Percentiles rank a stretch among this genome's conserved stretches.
These are phyloP conservation scores for Drosophila nannoptera DNA, from an alignment of 1,140 invertebrate genomes.

Conservation along the genomic window DNA sequence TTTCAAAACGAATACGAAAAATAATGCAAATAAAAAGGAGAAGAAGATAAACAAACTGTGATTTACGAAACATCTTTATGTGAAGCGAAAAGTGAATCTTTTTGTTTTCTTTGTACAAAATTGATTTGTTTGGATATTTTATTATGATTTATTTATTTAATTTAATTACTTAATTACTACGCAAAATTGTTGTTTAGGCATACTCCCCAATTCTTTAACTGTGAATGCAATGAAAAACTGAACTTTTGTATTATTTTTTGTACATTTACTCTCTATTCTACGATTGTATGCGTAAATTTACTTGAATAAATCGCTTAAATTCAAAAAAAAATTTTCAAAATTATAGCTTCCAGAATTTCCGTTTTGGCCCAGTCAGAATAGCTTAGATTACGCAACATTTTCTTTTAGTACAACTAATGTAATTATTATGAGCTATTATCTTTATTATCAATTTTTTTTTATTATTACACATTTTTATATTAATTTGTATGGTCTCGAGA, in stretches of 20 bases:
- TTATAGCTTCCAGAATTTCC: constrained; percentile 45
- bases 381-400: no score
- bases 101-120: constrained; percentile 71
- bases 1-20: constrained; percentile 45
- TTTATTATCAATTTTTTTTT: no score
- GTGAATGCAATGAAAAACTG: constrained; percentile 56
- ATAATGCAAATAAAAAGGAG: constrained; percentile 69
- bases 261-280: constrained; percentile 45
- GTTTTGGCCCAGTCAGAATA: not conserved
- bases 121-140: constrained; percentile 74
- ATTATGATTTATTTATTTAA: constrained; percentile 45
- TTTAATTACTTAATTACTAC: constrained; percentile 40
- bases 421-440: no score
- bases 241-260: constrained; percentile 77
- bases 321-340: constrained; percentile 57
- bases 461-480: no score
- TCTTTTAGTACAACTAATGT: no score
- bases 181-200: constrained; percentile 75
- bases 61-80: constrained; percentile 66
- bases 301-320: constrained; percentile 54
- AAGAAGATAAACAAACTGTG: constrained; percentile 73
- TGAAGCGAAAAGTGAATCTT: constrained; percentile 55
- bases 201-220: constrained; percentile 27
- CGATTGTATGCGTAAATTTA: constrained; percentile 29
- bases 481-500: no score